Conservation (phyloP, 1,140 invertebrate genomes). For the Bombus balteatus region DNA sequence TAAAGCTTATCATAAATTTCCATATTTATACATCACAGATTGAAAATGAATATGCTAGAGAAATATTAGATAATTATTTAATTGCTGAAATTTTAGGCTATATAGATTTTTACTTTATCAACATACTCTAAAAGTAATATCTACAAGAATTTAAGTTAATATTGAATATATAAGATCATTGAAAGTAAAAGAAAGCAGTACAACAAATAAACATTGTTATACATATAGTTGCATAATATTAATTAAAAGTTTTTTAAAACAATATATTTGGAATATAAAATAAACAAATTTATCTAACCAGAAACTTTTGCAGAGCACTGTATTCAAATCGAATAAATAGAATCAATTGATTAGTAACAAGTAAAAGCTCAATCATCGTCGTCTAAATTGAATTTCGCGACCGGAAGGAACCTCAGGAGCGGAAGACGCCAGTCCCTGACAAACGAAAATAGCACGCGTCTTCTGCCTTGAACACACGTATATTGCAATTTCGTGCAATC, state of each 20-base stretch:
- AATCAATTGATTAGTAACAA: neutral
- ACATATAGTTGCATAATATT: no score
- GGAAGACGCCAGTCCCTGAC: constrained; percentile 8
- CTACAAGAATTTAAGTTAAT: no score
- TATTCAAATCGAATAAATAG: neutral
- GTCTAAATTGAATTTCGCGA: neutral
- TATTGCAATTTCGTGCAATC: constrained; percentile 49
- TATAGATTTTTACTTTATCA: no score
- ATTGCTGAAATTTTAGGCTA: no score
- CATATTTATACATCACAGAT: neutral
- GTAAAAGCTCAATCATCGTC: neutral
- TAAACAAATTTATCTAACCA: neutral
- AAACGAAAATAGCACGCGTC: constrained; percentile 47
- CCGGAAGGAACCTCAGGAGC: neutral
- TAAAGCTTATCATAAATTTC: neutral
- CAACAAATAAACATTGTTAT: no score
- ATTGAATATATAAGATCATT: no score
- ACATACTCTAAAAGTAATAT: no score
- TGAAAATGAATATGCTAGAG: neutral
- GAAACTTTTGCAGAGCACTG: neutral
- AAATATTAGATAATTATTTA: no score
- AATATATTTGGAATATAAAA: no score
- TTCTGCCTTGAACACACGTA: constrained; percentile 20
- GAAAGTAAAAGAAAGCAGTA: no score
- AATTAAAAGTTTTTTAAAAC: no score